These are phyloP conservation scores for Hapalemur alaotrensis DNA, from an alignment of 2,797 vertebrate genomes.

Conservation along the genomic window DNA sequence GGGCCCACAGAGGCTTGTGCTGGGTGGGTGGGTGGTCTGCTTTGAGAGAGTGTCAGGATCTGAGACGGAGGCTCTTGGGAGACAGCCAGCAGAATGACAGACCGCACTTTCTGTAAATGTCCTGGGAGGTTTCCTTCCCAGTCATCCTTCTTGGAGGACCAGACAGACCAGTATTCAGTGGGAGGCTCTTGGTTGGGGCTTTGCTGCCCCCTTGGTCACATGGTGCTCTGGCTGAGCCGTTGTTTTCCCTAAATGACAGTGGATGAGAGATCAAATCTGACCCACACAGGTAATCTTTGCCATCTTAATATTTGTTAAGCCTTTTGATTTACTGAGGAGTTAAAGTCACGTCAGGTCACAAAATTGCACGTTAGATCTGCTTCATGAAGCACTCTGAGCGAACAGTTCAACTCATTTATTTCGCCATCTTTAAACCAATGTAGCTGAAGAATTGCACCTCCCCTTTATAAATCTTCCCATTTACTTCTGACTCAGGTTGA, in stretches of 20 bases:
- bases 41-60: not conserved
- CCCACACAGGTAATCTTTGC: slow-evolving; percentile 84
- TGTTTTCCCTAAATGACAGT: slow-evolving; percentile 82
- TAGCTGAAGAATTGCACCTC: slow-evolving; percentile 84
- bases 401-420: slow-evolving; percentile 82
- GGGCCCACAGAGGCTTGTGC: not conserved
- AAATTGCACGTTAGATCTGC: slow-evolving; percentile 86
- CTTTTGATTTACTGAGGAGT: slow-evolving; percentile 87
- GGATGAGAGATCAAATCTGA: slow-evolving; percentile 83
- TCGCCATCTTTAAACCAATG: slow-evolving; percentile 83
- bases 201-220: not conserved
- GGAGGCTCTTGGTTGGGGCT: slow-evolving; percentile 55
- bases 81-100: not conserved
- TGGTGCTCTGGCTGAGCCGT: slow-evolving; percentile 77
- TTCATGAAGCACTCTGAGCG: slow-evolving; percentile 83
- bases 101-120: not conserved
- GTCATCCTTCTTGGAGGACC: slow-evolving; percentile 67
- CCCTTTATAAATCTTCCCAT: slow-evolving; percentile 85
- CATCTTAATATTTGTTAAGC: slow-evolving; percentile 88
- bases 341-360: slow-evolving; percentile 84
- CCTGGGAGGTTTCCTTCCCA: too few species aligned
- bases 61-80: not conserved
- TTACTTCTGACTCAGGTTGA: slow-evolving; percentile 82
- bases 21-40: not conserved
- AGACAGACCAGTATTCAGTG: slow-evolving; percentile 53